Conservation (phyloP, 2,113 vertebrate species). For the Crotalus horridus region DNA sequence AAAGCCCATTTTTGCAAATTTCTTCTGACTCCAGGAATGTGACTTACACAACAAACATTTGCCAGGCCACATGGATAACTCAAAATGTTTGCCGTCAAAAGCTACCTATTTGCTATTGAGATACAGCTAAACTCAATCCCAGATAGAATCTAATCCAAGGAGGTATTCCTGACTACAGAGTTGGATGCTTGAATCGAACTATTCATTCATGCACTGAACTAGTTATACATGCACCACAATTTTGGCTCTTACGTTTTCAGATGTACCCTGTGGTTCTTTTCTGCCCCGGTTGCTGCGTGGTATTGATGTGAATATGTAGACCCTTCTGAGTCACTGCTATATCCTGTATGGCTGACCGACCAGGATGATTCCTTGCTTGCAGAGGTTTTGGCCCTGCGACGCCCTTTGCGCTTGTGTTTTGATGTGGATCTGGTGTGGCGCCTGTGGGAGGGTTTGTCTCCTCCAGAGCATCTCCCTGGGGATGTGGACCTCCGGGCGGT, state of each 20-base stretch:
- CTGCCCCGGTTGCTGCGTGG: constrained; percentile 42
- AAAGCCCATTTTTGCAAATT: background rate
- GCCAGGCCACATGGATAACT: background rate
- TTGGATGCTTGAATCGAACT: background rate
- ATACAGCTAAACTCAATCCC: background rate
- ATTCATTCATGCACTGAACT: background rate
- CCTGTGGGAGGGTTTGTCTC: constrained; percentile 62
- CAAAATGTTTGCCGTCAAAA: background rate
- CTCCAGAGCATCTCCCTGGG: constrained; percentile 64
- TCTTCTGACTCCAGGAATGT: background rate
- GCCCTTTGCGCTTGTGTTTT: constrained; percentile 70
- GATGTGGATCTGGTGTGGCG: constrained; percentile 70
- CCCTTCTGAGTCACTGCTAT: constrained; percentile 86
- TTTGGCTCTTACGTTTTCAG: constrained; percentile 78
- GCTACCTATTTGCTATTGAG: background rate
- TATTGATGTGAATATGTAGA: constrained; percentile 71
- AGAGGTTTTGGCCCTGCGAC: constrained; percentile 70
- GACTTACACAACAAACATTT: background rate
- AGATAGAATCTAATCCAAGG: background rate
- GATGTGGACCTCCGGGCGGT: constrained; percentile 65
- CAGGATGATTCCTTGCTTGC: constrained; percentile 63
- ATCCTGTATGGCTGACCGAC: constrained; percentile 76
- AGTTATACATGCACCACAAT: background rate
- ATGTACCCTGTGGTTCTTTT: constrained; percentile 74
- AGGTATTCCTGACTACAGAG: background rate